phyloP scores from a whole-genome alignment of 2,113 vertebrate genomes.

The Argyrosomus japonicus region DNA sequence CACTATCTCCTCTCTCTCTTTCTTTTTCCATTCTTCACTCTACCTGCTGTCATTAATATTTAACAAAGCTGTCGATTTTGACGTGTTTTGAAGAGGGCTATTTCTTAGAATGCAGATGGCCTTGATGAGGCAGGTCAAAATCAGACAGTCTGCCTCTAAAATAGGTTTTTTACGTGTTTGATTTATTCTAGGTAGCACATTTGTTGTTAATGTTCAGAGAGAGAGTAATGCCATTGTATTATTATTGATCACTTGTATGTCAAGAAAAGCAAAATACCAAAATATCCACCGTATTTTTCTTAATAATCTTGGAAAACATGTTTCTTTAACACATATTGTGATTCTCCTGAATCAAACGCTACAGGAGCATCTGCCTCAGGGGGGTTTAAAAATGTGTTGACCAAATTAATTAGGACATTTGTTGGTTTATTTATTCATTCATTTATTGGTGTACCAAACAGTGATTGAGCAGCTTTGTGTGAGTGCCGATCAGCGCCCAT shows the following conservation, averaged over 20 bases:
- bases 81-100: constrained; percentile 42
- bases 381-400: background rate
- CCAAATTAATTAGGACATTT: background rate
- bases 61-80: constrained; percentile 63
- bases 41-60: constrained; percentile 50
- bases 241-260: background rate
- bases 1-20: constrained; percentile 1
- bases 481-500: constrained; percentile 21
- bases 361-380: background rate
- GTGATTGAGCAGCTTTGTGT: background rate
- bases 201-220: background rate
- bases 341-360: background rate
- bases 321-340: background rate
- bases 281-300: too few species aligned
- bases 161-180: background rate
- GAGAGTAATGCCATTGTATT: background rate
- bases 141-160: background rate
- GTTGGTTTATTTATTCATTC: constrained; percentile 5
- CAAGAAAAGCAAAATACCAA: background rate
- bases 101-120: constrained; percentile 3
- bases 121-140: constrained; percentile 7
- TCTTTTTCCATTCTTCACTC: constrained; percentile 25
- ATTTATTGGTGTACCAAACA: constrained; percentile 4
- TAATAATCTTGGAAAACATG: background rate
- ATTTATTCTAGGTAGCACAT: background rate